Percentiles rank a stretch among this genome's conserved stretches.
Conservation (phyloP, 2,888 invertebrate genomes). For the Campoplex nolae region DNA sequence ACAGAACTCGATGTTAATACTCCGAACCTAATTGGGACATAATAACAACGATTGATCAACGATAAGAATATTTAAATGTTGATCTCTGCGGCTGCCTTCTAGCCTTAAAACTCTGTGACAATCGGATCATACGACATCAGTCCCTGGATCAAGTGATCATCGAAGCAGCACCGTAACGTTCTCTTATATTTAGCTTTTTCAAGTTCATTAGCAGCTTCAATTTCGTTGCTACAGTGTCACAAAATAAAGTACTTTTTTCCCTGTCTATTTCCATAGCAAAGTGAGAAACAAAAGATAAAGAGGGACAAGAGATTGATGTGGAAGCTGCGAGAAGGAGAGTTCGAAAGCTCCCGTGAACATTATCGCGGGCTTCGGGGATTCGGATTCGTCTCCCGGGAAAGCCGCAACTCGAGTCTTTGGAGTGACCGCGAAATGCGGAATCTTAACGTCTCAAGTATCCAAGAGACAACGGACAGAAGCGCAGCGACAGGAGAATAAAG, state of each 20-base stretch:
- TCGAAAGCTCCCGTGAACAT: constrained; percentile 52
- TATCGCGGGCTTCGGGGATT: constrained; percentile 52
- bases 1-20: not conserved
- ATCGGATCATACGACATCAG: not conserved
- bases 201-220: not conserved
- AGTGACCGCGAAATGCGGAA: constrained; percentile 70
- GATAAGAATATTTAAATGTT: not conserved
- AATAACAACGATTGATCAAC: not conserved
- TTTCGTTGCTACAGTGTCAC: constrained; percentile 52
- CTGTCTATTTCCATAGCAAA: constrained; percentile 42
- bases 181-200: constrained; percentile 44
- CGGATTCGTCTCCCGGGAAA: constrained; percentile 51
- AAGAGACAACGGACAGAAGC: constrained; percentile 35
- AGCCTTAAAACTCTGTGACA: not conserved
- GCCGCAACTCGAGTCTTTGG: constrained; percentile 38
- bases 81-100: not conserved
- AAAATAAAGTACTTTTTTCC: constrained; percentile 40
- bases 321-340: constrained; percentile 62
- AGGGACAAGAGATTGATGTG: constrained; percentile 57
- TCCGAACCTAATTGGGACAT: not conserved
- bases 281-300: constrained; percentile 59
- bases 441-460: constrained; percentile 71
- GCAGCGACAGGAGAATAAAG: constrained; percentile 7
- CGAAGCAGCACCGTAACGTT: constrained; percentile 61
- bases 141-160: not conserved